These are phyloP conservation scores for Drosophila kepulauana DNA, from an alignment of 1,140 invertebrate genomes.

Conservation along the genomic window DNA sequence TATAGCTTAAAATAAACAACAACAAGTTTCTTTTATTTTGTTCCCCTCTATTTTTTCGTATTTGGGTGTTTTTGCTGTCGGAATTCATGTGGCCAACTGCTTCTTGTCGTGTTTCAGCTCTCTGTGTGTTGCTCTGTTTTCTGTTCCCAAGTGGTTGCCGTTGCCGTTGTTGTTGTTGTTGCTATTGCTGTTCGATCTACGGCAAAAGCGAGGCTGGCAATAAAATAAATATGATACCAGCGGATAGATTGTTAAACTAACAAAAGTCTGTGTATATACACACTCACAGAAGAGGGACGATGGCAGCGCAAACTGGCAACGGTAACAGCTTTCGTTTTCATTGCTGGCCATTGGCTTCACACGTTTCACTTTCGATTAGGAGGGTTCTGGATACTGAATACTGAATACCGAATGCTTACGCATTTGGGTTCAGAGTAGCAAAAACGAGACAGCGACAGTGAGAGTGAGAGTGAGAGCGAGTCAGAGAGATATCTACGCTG, in stretches of 20 bases:
- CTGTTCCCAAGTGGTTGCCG: not conserved
- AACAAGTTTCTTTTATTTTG: conserved; percentile 27
- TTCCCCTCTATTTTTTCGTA: not conserved
- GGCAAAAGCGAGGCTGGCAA: conserved; percentile 43
- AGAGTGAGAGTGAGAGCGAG: not conserved
- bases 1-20: conserved; percentile 57
- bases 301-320: not conserved
- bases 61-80: not conserved
- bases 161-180: not conserved
- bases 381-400: not conserved
- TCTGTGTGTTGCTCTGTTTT: not conserved
- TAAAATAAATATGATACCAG: conserved; percentile 75
- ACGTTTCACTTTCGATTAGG: conserved; percentile 56
- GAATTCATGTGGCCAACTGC: conserved; percentile 40
- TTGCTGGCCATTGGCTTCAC: conserved; percentile 37
- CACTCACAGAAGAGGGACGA: not conserved
- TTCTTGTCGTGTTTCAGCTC: not conserved
- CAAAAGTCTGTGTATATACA: conserved; percentile 31
- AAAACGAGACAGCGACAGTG: not conserved
- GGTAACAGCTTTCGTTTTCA: conserved; percentile 52
- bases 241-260: conserved; percentile 52
- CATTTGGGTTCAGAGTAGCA: not conserved
- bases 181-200: conserved; percentile 9
- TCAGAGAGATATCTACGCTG: conserved; percentile 21
- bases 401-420: not conserved